These are phyloP conservation scores for Metellina segmentata DNA, from an alignment of 2,888 invertebrate genomes.

Conservation along the genomic window DNA sequence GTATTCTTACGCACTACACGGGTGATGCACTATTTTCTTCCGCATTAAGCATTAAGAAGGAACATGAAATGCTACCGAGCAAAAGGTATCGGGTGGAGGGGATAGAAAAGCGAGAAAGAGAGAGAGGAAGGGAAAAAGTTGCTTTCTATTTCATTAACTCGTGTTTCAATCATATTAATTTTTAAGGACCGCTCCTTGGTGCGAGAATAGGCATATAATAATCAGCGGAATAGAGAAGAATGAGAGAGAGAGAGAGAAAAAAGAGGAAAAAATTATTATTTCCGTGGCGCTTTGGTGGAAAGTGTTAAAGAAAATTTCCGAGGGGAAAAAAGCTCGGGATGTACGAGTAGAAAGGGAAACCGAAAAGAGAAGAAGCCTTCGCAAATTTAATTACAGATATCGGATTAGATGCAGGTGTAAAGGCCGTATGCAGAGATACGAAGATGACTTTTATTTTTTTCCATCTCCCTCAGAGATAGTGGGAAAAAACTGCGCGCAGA, in stretches of 20 bases:
- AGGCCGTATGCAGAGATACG: slow-evolving; percentile 57
- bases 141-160: slow-evolving; percentile 76
- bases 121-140: slow-evolving; percentile 52
- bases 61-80: slow-evolving; percentile 42
- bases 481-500: slow-evolving; percentile 29
- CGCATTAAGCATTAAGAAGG: slow-evolving; percentile 74
- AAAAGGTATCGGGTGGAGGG: neutral
- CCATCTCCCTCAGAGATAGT: neutral
- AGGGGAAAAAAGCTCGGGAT: slow-evolving; percentile 12
- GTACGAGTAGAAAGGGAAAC: slow-evolving; percentile 45
- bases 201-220: slow-evolving; percentile 75
- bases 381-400: slow-evolving; percentile 76
- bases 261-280: slow-evolving; percentile 57
- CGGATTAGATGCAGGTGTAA: slow-evolving; percentile 74
- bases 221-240: slow-evolving; percentile 50
- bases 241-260: neutral
- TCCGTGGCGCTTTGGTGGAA: slow-evolving; percentile 35
- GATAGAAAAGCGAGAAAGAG: slow-evolving; percentile 6
- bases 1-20: slow-evolving; percentile 40
- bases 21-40: slow-evolving; percentile 66
- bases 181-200: slow-evolving; percentile 68
- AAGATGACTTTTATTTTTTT: slow-evolving; percentile 54
- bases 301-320: slow-evolving; percentile 72
- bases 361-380: slow-evolving; percentile 14
- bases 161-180: slow-evolving; percentile 77